Conservation (phyloP, 2,113 vertebrate genomes). For the Martes martes region DNA sequence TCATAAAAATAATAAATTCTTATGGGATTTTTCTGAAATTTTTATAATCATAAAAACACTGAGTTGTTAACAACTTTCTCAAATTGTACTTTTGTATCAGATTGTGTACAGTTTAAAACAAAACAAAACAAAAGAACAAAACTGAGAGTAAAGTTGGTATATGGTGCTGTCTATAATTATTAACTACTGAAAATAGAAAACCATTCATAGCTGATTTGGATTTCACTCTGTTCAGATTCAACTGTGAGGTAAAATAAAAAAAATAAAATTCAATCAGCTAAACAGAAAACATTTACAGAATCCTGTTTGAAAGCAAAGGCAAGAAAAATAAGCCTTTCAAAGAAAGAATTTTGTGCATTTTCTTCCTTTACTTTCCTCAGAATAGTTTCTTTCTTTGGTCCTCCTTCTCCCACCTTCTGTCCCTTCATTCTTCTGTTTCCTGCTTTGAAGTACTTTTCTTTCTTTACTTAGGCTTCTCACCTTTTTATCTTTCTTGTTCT, state of each 20-base stretch:
- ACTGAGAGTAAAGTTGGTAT: neutral
- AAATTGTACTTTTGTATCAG: neutral
- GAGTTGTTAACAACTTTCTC: neutral
- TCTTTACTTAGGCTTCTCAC: neutral
- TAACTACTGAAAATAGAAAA: slow-evolving; percentile 2
- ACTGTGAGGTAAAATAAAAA: neutral
- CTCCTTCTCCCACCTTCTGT: neutral
- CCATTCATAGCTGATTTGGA: neutral
- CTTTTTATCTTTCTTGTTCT: neutral
- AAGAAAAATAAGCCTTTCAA: neutral
- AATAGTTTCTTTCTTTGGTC: neutral
- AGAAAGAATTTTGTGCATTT: neutral
- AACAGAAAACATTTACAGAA: neutral
- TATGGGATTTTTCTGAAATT: neutral
- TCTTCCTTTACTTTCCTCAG: neutral
- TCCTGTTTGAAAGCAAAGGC: neutral
- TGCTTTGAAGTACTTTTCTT: neutral
- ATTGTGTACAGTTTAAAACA: neutral
- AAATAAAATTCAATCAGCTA: neutral
- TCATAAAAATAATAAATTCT: neutral
- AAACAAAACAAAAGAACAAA: neutral
- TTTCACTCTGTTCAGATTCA: neutral
- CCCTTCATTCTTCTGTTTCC: neutral
- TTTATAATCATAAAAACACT: neutral
- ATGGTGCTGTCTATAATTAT: neutral